Conservation (phyloP, 2,888 invertebrate species). For the Cantharis lateralis region DNA sequence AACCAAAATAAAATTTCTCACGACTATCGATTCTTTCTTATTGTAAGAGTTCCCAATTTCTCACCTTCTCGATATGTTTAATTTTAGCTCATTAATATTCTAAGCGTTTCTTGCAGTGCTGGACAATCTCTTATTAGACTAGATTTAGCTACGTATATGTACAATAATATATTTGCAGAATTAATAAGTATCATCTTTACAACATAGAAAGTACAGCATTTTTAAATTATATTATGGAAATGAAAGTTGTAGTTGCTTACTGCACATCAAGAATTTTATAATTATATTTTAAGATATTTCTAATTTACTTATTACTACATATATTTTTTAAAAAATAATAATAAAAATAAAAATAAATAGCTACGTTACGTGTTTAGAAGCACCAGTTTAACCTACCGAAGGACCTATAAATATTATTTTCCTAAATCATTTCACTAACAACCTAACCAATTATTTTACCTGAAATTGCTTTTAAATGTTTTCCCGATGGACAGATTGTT, state of each 20-base stretch:
- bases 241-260: slow-evolving; percentile 45
- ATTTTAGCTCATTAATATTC: slow-evolving; percentile 16
- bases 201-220: slow-evolving; percentile 41
- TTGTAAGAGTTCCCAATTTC: slow-evolving; percentile 1
- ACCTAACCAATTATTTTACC: not conserved
- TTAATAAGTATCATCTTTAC: slow-evolving; percentile 38
- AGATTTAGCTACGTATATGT: not conserved
- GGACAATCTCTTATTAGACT: slow-evolving; percentile 7
- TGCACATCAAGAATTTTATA: slow-evolving; percentile 33
- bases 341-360: not conserved
- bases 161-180: slow-evolving; percentile 26
- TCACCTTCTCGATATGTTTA: slow-evolving; percentile 3
- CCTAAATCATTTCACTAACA: not conserved
- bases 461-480: slow-evolving; percentile 11
- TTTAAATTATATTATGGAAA: slow-evolving; percentile 47
- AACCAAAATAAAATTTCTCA: not conserved
- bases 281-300: slow-evolving; percentile 6
- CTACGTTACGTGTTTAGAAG: too few relatives aligned
- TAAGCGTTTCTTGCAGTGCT: slow-evolving; percentile 1
- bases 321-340: not conserved
- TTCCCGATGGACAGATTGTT: slow-evolving; percentile 34
- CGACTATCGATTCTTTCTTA: slow-evolving; percentile 2
- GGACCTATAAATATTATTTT: not conserved
- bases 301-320: not conserved
- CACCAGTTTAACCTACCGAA: not conserved